Conservation (phyloP, 1,140 invertebrate species). For the Diprion similis region DNA sequence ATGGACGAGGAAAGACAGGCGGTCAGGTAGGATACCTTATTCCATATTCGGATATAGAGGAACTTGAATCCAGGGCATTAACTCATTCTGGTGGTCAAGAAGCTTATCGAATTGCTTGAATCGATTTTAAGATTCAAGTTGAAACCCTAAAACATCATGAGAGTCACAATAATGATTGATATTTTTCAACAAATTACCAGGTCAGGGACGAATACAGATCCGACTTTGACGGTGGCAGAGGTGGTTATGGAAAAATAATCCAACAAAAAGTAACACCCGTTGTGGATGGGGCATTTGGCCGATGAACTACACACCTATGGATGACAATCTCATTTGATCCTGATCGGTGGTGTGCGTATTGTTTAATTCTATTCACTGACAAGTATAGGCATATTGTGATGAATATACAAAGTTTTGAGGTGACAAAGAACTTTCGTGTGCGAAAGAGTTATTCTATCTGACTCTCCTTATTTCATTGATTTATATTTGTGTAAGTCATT, state of each 20-base stretch:
- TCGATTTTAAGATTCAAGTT: conserved; percentile 6
- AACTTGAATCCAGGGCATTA: not conserved
- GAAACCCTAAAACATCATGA: no score
- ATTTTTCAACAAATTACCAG: conserved; percentile 59
- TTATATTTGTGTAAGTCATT: no score
- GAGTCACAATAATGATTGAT: conserved; percentile 11
- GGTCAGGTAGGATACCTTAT: conserved; percentile 80
- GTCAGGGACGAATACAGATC: conserved; percentile 98
- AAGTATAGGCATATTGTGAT: conserved; percentile 8
- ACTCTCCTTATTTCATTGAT: no score
- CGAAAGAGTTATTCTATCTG: not conserved
- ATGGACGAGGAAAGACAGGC: conserved; percentile 97
- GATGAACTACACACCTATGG: conserved; percentile 24
- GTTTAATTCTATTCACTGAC: conserved; percentile 5
- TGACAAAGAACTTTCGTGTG: not conserved
- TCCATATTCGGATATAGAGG: not conserved
- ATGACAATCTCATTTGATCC: conserved; percentile 7
- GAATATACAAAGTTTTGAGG: not conserved
- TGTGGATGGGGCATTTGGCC: conserved; percentile 38
- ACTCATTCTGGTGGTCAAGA: not conserved
- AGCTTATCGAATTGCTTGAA: not conserved
- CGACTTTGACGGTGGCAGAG: conserved; percentile 95
- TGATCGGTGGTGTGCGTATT: not conserved
- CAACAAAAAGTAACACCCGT: conserved; percentile 75
- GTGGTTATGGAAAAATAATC: conserved; percentile 96